Evolutionary conservation across 1,140 invertebrate genomes (phyloP), one percentile per base, ranked within the genome.

Genomic region (Drosophila miranda): DNA sequence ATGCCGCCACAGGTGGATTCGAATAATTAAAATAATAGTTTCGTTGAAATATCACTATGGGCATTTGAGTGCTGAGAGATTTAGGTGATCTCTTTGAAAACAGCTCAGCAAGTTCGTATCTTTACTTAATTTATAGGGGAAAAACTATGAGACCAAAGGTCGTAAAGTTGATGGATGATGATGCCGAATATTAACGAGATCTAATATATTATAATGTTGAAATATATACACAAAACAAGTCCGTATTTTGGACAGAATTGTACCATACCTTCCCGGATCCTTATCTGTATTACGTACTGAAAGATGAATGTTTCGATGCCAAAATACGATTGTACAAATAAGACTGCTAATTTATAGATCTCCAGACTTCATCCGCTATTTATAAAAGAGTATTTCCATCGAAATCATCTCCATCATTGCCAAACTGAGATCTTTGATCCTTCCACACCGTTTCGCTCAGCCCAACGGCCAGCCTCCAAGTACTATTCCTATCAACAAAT

Each of bases 401-500:
- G 62, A 49, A 50, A n/a, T 34, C 16, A 43, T 63, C 44, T 23
- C 7, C 8, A 28, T 16, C 19, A 13, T 28, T 38, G 34, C 34
- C 34, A 38, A 38, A 4, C 11, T 38, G 34, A 4, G 34, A 41
- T 21, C 62, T 68, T 68, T 68, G 50, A 68, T 68, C 43, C 49
- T 63, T 42, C 19, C 11, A 14, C 30, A 54, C 50, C 61, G 16
- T 38, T 54, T 68, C 23, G 42, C 41, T 67, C 51, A 68, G 50
- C 48, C 49, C 16, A 44, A 34, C 34, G 50, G 13, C 42, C 34
- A 28, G 1, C 43, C 21, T 16, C 23, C 30, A 48, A 23, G 23
- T 68, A 49, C 16, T n/a, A 44, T 68, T 66, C 43, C 50, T 11
- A 68, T 68, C 69, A 72, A 57, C 43, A 58, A 41, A 64, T 71